phyloP scores from a whole-genome alignment of 2,797 vertebrate species.

The Gobionotothen gibberifrons region DNA sequence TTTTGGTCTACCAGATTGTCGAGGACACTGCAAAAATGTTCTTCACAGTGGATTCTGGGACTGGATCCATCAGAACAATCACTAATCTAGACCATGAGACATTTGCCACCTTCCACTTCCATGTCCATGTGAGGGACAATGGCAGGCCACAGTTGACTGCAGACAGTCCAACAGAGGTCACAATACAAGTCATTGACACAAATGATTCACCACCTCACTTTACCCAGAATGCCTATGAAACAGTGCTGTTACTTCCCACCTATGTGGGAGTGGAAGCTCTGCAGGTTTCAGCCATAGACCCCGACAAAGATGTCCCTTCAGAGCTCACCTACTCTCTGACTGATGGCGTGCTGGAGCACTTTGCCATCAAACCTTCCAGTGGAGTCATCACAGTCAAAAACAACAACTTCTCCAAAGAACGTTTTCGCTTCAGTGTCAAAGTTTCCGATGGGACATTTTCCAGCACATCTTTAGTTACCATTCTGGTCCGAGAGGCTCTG shows the following conservation, averaged over 20 bases:
- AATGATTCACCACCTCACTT: conserved; percentile 96
- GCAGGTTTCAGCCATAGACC: conserved; percentile 91
- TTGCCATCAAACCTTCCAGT: conserved; percentile 88
- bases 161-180: conserved; percentile 93
- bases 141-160: conserved; percentile 94
- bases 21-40: conserved; percentile 95
- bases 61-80: conserved; percentile 95
- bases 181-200: conserved; percentile 92
- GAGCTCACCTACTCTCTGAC: conserved; percentile 91
- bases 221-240: conserved; percentile 91
- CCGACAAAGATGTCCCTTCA: conserved; percentile 90
- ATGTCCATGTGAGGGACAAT: conserved; percentile 94
- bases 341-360: conserved; percentile 90
- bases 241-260: conserved; percentile 92
- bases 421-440: conserved; percentile 90
- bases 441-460: conserved; percentile 97
- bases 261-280: conserved; percentile 95
- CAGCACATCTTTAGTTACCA: conserved; percentile 89
- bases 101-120: conserved; percentile 90
- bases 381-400: conserved; percentile 92
- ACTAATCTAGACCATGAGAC: conserved; percentile 94
- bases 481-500: conserved; percentile 92
- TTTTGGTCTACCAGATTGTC: conserved; percentile 95
- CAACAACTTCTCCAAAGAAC: conserved; percentile 92
- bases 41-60: conserved; percentile 95